phyloP scores from a whole-genome alignment of 2,888 invertebrate genomes.

The Beris morrisii region DNA sequence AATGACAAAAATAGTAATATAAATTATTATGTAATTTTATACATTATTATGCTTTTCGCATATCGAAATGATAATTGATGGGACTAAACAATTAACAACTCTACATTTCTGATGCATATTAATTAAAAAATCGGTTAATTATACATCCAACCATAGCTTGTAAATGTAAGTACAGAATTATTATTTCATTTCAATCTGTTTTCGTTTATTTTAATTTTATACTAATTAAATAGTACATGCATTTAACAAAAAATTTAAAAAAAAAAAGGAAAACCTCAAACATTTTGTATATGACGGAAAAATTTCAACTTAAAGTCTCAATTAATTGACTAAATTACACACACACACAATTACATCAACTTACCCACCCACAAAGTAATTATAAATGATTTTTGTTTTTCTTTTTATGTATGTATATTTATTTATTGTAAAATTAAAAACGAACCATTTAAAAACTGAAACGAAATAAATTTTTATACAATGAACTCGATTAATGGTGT shows the following conservation, averaged over 20 bases:
- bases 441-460: too few species aligned
- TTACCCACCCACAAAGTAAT: background rate
- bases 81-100: conserved; percentile 37
- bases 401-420: too few species aligned
- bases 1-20: background rate
- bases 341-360: too few species aligned
- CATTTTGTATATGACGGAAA: conserved; percentile 6
- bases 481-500: too few species aligned
- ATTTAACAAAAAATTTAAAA: background rate
- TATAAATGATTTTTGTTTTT: background rate
- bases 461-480: too few species aligned
- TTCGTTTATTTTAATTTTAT: conserved; percentile 22
- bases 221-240: conserved; percentile 33
- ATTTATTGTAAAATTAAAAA: too few species aligned
- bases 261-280: conserved; percentile 26
- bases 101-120: conserved; percentile 42
- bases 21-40: conserved; percentile 33
- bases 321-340: too few species aligned
- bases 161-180: conserved; percentile 45
- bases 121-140: conserved; percentile 38
- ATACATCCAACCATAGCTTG: conserved; percentile 43
- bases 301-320: conserved; percentile 25
- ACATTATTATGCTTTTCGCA: conserved; percentile 39
- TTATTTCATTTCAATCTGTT: conserved; percentile 3
- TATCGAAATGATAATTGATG: conserved; percentile 44